A percentile compares a stretch with the other conserved stretches of the same genome.
Evolutionary conservation across 2,888 invertebrate genomes (phyloP).

Genomic region (Microctonus brassicae): DNA sequence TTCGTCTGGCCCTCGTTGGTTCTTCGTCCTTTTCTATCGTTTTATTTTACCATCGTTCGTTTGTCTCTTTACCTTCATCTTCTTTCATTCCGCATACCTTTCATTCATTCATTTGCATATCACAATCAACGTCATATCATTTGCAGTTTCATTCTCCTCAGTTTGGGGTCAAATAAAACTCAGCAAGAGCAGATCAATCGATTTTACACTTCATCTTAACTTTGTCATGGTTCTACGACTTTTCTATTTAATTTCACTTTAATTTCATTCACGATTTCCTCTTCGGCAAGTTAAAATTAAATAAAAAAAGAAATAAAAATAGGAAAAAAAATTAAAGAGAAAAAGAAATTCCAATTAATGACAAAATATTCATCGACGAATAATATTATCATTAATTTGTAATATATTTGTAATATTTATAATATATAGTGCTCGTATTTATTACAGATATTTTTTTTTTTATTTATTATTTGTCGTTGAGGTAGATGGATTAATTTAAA

Average conservation of each 20-base stretch:
- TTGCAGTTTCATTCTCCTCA: slow-evolving; percentile 49
- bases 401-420: too few species aligned
- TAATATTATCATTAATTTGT: neutral
- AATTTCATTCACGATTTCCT: neutral
- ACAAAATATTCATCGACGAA: neutral
- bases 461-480: neutral
- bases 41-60: neutral
- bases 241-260: neutral
- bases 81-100: slow-evolving; percentile 9
- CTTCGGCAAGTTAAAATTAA: neutral
- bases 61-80: neutral
- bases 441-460: too few species aligned
- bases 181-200: neutral
- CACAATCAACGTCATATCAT: slow-evolving; percentile 66
- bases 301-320: neutral
- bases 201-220: neutral
- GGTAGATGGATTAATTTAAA: neutral
- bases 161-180: slow-evolving; percentile 18
- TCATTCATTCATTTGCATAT: slow-evolving; percentile 61
- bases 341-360: neutral
- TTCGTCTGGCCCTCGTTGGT: slow-evolving; percentile 29
- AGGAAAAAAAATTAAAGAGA: neutral
- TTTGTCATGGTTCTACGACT: neutral
- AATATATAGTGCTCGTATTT: too few species aligned
- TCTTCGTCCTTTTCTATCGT: slow-evolving; percentile 1